These are phyloP conservation scores for Forbesichthys agassizii DNA, from an alignment of 2,113 vertebrate species.

Conservation along the genomic window DNA sequence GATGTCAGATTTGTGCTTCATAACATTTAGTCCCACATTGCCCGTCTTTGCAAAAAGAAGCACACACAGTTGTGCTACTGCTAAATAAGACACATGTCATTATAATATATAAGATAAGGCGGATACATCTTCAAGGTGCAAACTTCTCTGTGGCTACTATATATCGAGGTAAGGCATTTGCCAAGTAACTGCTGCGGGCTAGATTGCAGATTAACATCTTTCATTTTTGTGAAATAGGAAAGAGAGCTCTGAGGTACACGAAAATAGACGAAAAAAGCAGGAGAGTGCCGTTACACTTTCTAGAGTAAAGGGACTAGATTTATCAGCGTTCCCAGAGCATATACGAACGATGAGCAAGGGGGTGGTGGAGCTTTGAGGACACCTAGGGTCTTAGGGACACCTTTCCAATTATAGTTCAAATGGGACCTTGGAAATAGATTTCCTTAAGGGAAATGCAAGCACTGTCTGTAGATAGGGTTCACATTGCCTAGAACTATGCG, in stretches of 20 bases:
- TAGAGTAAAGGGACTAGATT: background rate
- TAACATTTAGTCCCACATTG: too few species aligned
- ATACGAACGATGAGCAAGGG: slow-evolving; percentile 2
- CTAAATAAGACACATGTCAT: too few species aligned
- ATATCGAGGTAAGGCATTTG: too few species aligned
- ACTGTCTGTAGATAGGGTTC: slow-evolving; percentile 7
- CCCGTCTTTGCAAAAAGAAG: too few species aligned
- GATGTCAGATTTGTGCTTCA: too few species aligned
- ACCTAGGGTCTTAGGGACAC: slow-evolving; percentile 3
- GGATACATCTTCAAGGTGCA: too few species aligned
- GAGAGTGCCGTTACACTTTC: background rate
- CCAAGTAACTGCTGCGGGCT: too few species aligned
- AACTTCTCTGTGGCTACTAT: too few species aligned
- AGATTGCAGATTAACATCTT: too few species aligned
- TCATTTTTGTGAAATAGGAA: too few species aligned
- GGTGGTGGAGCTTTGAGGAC: slow-evolving; percentile 19
- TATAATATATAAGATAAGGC: too few species aligned
- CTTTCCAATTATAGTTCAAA: slow-evolving; percentile 42
- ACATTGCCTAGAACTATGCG: background rate
- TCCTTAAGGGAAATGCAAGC: slow-evolving; percentile 22
- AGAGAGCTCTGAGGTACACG: background rate
- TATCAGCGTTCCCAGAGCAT: background rate
- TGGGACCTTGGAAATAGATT: slow-evolving; percentile 12
- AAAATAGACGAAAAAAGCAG: background rate
- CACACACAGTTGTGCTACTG: too few species aligned